Conservation (phyloP, 2,888 invertebrate species). For the Andrena minutula region DNA sequence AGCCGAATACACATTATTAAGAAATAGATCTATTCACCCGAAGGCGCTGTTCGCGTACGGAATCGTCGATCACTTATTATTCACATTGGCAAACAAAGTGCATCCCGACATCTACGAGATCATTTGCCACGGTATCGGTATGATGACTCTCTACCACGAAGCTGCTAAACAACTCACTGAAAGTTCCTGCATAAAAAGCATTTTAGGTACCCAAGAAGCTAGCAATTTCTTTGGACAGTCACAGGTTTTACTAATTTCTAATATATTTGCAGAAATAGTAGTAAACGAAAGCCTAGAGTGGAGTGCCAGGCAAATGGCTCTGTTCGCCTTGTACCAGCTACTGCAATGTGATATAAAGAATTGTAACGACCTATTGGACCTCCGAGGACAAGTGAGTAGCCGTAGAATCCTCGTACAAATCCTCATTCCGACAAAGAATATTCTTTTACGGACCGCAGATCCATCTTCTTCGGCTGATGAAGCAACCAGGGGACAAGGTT, state of each 20-base stretch:
- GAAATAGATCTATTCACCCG: background rate
- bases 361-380: constrained; percentile 67
- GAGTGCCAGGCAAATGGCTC: constrained; percentile 71
- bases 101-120: constrained; percentile 64
- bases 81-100: constrained; percentile 54
- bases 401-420: background rate
- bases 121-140: constrained; percentile 73
- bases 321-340: constrained; percentile 74
- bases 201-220: constrained; percentile 35
- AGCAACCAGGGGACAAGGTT: constrained; percentile 56
- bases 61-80: constrained; percentile 70
- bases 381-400: constrained; percentile 66
- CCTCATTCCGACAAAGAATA: background rate
- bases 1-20: no score
- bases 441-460: constrained; percentile 46
- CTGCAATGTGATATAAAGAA: constrained; percentile 67
- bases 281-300: constrained; percentile 72
- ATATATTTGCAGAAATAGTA: constrained; percentile 65
- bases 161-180: constrained; percentile 73
- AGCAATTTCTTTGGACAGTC: background rate
- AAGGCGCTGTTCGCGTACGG: constrained; percentile 73
- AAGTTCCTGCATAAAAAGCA: constrained; percentile 11
- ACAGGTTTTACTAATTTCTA: background rate
- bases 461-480: constrained; percentile 67
- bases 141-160: constrained; percentile 72